Base-by-base conservation (phyloP, 1,140 invertebrate genomes). In the Magallana angulata region DNA sequence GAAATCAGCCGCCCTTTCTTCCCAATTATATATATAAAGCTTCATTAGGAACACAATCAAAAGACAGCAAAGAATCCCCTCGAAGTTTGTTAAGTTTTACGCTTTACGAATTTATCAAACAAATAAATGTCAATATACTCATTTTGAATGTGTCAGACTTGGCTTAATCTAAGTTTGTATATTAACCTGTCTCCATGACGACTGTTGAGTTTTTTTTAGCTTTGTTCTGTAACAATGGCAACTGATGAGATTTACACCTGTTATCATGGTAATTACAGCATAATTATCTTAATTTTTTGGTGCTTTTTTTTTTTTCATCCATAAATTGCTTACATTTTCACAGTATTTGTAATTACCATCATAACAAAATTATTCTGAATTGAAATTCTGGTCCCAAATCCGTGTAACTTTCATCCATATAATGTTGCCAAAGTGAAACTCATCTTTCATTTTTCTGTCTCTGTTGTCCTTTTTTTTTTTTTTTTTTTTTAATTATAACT, bases 151-250 rank as follows among this genome's bases (percentile, higher is more conserved):
- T 76, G 68, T 76, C 18, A 76, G 11, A 48, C 3, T 5, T 62
- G 5, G 68, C 24, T 76, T 76, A 76, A 30, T 48, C 36, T 48
- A 48, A 48, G 36, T 48, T 48, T 48, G 36, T 48, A 3, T 48
- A 48, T 48, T 48, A 48, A 48, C 36, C 36, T 5, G 36, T 48
- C 36, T 48, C 36, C 36, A 48, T 48, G 36, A 48, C 60, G 12
- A 62, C 60, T 7, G 68, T 30, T 71, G 9, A 24, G 68, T 30
- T 76, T 76, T 48, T 4, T 48, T 30, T 76, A 36, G 68, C 24
- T 76, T 76, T 76, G 24, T 24, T 30, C 68, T 76, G 68, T 76
- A 76, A 24, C 68, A 48, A 76, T 76, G 68, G 68, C 68, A 76
- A 76, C 68, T 76, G 68, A 76, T 76, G 68, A 76, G 14, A 76